Base-by-base conservation (phyloP, 2,888 invertebrate species). In the Epirrhoe alternata region DNA sequence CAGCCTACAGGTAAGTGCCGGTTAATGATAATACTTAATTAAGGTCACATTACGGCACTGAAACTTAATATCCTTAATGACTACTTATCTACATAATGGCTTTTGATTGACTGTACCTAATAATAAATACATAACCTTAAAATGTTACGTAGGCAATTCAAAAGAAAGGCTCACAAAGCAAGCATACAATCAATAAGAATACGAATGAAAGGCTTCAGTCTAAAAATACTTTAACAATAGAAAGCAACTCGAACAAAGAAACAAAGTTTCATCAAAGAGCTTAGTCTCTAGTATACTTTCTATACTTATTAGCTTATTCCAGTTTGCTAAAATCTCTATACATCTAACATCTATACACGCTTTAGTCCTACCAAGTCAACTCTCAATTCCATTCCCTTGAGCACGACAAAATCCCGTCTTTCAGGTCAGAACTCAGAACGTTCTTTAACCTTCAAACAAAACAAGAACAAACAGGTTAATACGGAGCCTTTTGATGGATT, bases 391-490 rank as follows among this genome's bases (percentile, higher is more conserved):
- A 72, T 64, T 61, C 57, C 66, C 75, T 66, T 70, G 69, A 64
- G 54, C 56, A 68, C 63, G 69, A 60, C 17, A 67, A 69, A 75
- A 76, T 73, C 74, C 73, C 77, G 80, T 82, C 78, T 82, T 82
- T 78, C 83, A 83, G 85, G 86, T 87, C 85, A 85, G 84, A 87
- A 86, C 82, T 87, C 85, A 85, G 84, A 87, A 86, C 82, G 82
- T 85, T 87, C 86, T 88, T 91, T 92, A 93, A 92, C 92, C 91
- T 93, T 92, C 91, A 92, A 92, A 92, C 87, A 86, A 89, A 91
- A 92, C 88, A 90, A 90, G 90, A 90, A 89, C 89, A 89, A 91
- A 84, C 85, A 86, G 86, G 85, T 87, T 88, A 82, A 87, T 86
- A 84, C 81, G 81, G 84, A 83, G 83, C 84, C 86, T 88, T 86